These are phyloP conservation scores for Dendrophyllia cribrosa DNA, from an alignment of 64 coral and sea anemone species.

Conservation along the genomic window DNA sequence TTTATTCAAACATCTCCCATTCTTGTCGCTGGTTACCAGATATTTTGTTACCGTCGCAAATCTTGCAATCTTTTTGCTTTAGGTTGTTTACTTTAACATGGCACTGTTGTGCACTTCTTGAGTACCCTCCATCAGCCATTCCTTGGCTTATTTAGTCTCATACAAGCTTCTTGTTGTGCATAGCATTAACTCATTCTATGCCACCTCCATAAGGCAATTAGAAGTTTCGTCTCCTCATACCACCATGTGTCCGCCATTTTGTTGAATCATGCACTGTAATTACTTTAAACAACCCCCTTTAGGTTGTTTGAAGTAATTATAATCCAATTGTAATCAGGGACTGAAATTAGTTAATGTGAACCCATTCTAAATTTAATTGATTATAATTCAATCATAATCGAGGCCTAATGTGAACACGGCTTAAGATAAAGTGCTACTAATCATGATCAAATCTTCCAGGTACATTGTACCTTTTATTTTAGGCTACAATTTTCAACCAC, in stretches of 20 bases:
- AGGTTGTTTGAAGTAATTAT: slow-evolving; percentile 8
- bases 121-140: background rate
- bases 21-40: background rate
- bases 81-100: background rate
- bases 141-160: slow-evolving; percentile 26
- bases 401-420: background rate
- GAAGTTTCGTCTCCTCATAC: background rate
- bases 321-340: background rate
- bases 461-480: too few species aligned
- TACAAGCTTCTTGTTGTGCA: slow-evolving; percentile 21
- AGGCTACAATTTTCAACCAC: too few species aligned
- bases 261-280: background rate
- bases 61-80: background rate
- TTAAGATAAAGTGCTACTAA: too few species aligned
- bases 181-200: background rate
- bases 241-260: background rate
- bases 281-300: background rate
- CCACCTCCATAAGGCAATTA: background rate
- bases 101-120: background rate
- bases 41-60: background rate
- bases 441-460: too few species aligned
- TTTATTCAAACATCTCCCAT: background rate
- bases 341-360: background rate
- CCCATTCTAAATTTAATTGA: background rate
- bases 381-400: background rate